Percentiles rank a stretch among this genome's conserved stretches.
Evolutionary conservation across 2,888 invertebrate species (phyloP).

Genomic region (Drosophila longiperda): DNA sequence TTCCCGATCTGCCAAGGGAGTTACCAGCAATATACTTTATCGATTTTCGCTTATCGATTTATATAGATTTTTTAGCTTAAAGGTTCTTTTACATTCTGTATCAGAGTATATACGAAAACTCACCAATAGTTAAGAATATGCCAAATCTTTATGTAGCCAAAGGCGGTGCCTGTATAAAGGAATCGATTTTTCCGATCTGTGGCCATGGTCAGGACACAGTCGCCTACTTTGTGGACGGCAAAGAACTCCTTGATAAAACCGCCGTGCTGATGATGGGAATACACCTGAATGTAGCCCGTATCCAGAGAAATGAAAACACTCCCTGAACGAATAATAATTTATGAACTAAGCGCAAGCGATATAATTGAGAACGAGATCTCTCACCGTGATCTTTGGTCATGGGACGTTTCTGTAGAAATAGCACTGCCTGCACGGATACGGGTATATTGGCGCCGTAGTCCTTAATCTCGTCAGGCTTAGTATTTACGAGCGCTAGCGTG

Average conservation of each 20-base stretch:
- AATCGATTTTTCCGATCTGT: conserved; percentile 90
- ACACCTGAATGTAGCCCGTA: conserved; percentile 91
- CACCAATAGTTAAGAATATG: conserved; percentile 89
- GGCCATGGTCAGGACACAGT: conserved; percentile 87
- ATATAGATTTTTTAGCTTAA: background rate
- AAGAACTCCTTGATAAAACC: conserved; percentile 90
- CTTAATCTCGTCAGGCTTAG: conserved; percentile 34
- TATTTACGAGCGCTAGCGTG: background rate
- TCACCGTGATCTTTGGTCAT: conserved; percentile 85
- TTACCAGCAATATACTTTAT: too few relatives aligned
- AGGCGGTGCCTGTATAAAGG: conserved; percentile 89
- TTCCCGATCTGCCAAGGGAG: too few relatives aligned
- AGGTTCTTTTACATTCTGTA: background rate
- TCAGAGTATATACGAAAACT: conserved; percentile 36
- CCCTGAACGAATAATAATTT: conserved; percentile 84
- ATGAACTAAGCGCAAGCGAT: accelerated
- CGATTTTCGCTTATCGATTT: background rate
- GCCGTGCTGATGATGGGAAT: conserved; percentile 92
- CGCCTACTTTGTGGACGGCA: conserved; percentile 89
- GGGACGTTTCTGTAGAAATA: conserved; percentile 88
- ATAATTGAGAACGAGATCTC: background rate
- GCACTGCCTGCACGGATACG: conserved; percentile 88
- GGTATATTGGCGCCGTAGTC: conserved; percentile 80
- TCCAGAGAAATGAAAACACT: conserved; percentile 90
- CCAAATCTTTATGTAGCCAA: conserved; percentile 93